phyloP scores from a whole-genome alignment of 2,113 vertebrate genomes.

The Macaca fascicularis region T2T-MFA8v1.1 NC_088390.1:51315501-51316000 shows the following conservation, averaged over 20 bases:
- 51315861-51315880: not conserved
- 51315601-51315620: not conserved
- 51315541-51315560: not conserved
- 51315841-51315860: not conserved
- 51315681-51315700: not conserved
- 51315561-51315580: not conserved
- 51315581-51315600: not conserved
- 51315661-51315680: not conserved
- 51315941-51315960: not conserved
- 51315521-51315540: not conserved
- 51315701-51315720: not conserved
- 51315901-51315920: not conserved
- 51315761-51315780: not conserved
- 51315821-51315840: not conserved
- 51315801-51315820: not conserved
- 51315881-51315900: not conserved
- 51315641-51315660: not conserved
- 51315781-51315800: not conserved
- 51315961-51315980: not conserved
- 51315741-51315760: not conserved
- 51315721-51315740: not conserved
- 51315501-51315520: not conserved
- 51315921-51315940: not conserved
- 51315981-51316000: not conserved
- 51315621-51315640: not conserved